Conservation (phyloP, 2,113 vertebrate genomes). For the Lophura nycthemera region DNA sequence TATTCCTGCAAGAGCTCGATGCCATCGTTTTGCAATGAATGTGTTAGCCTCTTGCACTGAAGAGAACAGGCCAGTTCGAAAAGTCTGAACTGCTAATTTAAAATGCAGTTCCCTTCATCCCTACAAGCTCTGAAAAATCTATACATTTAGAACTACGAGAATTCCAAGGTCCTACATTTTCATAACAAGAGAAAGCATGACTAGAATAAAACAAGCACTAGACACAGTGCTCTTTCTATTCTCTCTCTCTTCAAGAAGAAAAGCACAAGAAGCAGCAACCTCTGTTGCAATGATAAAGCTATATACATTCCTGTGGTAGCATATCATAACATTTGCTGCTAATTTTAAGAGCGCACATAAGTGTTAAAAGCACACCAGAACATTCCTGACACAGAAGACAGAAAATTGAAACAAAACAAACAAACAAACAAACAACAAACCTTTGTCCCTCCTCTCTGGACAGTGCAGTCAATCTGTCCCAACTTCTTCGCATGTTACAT, state of each 20-base stretch:
- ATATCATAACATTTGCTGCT: neutral
- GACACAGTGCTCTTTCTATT: neutral
- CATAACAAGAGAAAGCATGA: neutral
- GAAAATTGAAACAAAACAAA: neutral
- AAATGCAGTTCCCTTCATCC: fast-evolving
- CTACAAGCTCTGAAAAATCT: neutral
- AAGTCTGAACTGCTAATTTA: neutral
- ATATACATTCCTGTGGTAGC: neutral
- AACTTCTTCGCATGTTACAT: neutral
- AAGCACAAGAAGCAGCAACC: neutral
- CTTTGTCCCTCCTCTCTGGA: neutral
- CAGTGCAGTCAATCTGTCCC: neutral
- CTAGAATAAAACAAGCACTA: neutral
- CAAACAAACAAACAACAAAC: neutral
- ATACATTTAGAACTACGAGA: neutral
- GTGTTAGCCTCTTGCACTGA: fast-evolving
- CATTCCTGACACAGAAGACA: neutral
- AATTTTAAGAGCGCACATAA: neutral
- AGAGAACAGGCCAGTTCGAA: neutral
- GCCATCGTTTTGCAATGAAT: neutral
- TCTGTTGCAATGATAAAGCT: neutral
- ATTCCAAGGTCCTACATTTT: neutral
- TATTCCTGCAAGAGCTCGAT: neutral
- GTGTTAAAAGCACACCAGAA: neutral
- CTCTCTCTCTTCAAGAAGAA: neutral